Evolutionary conservation across 2,888 invertebrate species (phyloP).

Genomic region (Busseola fusca): DNA sequence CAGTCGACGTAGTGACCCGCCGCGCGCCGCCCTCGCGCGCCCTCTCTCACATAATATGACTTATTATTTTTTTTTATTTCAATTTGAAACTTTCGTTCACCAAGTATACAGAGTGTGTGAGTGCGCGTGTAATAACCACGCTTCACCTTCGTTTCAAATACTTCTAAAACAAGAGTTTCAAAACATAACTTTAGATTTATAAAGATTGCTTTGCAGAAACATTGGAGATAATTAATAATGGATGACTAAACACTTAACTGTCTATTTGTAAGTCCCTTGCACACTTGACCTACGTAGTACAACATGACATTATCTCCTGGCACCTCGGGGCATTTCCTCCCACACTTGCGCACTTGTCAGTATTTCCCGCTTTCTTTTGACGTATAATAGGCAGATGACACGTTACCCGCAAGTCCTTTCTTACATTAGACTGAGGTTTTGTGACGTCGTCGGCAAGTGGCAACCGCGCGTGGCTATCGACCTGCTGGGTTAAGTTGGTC

Average conservation of each 20-base stretch:
- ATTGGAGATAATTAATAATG: too few relatives aligned
- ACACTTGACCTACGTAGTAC: neutral
- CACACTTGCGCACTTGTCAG: constrained; percentile 3
- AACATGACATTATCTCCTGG: neutral
- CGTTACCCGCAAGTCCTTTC: neutral
- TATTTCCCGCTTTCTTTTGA: constrained; percentile 39
- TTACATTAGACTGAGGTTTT: neutral
- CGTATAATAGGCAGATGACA: constrained; percentile 6
- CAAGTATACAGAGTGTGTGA: neutral
- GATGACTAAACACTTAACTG: too few relatives aligned
- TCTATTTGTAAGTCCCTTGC: neutral
- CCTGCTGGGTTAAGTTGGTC: neutral
- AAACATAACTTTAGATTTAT: too few relatives aligned
- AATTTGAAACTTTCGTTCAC: neutral
- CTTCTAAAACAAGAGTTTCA: neutral
- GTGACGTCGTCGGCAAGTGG: neutral
- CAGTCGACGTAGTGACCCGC: constrained; percentile 17
- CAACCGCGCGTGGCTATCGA: neutral
- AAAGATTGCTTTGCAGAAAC: too few relatives aligned
- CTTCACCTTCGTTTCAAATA: neutral
- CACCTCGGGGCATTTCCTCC: neutral
- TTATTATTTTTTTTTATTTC: neutral
- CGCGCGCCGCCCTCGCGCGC: neutral
- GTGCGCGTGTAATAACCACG: neutral
- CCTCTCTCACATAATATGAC: neutral